Conservation (phyloP, 1,140 invertebrate genomes). For the Leptonema lineaticorne region DNA sequence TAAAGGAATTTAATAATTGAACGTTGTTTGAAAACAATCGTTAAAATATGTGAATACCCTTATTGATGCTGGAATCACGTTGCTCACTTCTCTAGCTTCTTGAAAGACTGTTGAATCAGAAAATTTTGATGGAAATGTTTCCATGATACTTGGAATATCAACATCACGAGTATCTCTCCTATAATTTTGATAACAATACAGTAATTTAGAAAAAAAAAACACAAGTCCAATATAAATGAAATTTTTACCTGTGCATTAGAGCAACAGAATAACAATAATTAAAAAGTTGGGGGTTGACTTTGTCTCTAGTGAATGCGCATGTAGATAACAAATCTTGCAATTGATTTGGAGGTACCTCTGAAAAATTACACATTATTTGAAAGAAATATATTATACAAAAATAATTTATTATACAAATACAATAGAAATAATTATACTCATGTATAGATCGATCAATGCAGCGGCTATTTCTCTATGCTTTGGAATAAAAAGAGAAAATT, state of each 20-base stretch:
- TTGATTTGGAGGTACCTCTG: constrained; percentile 23
- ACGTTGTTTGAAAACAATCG: neutral
- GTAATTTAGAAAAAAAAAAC: constrained; percentile 5
- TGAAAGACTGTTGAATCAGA: constrained; percentile 55
- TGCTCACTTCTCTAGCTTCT: constrained; percentile 56
- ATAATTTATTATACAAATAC: neutral
- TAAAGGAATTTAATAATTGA: neutral
- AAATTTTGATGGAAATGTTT: constrained; percentile 61
- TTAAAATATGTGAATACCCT: constrained; percentile 27
- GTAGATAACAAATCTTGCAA: constrained; percentile 44
- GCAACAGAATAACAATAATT: constrained; percentile 50
- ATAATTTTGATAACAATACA: constrained; percentile 36
- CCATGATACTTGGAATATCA: constrained; percentile 56
- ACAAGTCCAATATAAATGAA: too few relatives aligned
- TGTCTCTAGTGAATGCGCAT: constrained; percentile 46
- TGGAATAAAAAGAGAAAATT: constrained; percentile 63
- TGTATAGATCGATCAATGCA: constrained; percentile 56
- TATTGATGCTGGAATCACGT: constrained; percentile 41
- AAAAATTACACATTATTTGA: neutral
- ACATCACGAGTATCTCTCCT: constrained; percentile 57
- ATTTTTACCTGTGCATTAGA: constrained; percentile 46
- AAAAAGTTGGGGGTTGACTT: constrained; percentile 50
- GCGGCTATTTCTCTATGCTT: constrained; percentile 58
- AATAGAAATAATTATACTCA: constrained; percentile 48
- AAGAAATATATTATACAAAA: constrained; percentile 24